phyloP scores from a whole-genome alignment of 2,797 vertebrate genomes.

The Scarus forsteni region DNA sequence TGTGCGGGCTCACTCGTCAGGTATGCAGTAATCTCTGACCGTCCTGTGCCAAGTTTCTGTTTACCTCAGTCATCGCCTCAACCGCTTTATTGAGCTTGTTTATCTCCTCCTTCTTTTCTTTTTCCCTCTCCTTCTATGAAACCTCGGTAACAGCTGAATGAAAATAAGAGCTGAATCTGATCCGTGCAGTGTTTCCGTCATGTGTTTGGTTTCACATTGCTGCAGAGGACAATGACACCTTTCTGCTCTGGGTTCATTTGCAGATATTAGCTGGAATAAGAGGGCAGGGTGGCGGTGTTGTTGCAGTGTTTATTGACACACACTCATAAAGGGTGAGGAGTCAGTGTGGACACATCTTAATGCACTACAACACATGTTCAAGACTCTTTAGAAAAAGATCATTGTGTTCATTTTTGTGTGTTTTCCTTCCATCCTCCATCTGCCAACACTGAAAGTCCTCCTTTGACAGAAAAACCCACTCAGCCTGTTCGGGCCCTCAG shows the following conservation, averaged over 20 bases:
- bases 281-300: neutral
- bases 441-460: constrained; percentile 66
- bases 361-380: constrained; percentile 62
- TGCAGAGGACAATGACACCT: constrained; percentile 54
- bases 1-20: constrained; percentile 31
- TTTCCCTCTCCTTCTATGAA: constrained; percentile 45
- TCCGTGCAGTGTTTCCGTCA: constrained; percentile 47
- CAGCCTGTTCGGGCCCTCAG: constrained; percentile 51
- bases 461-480: constrained; percentile 72
- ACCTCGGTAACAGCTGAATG: constrained; percentile 61
- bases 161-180: constrained; percentile 70
- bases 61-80: constrained; percentile 75
- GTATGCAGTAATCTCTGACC: constrained; percentile 77
- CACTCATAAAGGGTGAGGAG: constrained; percentile 18
- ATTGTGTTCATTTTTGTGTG: constrained; percentile 64
- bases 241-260: constrained; percentile 32
- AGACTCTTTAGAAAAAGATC: constrained; percentile 61
- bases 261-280: constrained; percentile 7
- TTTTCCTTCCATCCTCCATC: constrained; percentile 62
- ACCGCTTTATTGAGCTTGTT: constrained; percentile 73
- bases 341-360: constrained; percentile 33
- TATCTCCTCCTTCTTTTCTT: constrained; percentile 78
- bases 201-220: constrained; percentile 67
- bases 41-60: constrained; percentile 85
- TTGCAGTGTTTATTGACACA: constrained; percentile 7